Base-by-base conservation (phyloP, 2,888 invertebrate species). In the Trilocha varians region DNA sequence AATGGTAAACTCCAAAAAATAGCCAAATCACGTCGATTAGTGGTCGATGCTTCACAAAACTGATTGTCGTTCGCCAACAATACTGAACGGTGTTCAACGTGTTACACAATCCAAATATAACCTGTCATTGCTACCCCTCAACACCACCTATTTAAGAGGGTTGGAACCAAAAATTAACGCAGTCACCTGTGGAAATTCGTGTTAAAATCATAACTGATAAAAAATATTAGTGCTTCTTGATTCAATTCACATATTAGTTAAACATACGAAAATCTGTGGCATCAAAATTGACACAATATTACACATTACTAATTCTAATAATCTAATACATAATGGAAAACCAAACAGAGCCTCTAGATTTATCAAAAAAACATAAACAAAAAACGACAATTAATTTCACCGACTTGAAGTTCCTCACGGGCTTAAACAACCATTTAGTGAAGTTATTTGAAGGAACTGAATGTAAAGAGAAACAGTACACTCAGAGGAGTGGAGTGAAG, bases 1-100 rank as follows among this genome's bases (percentile, higher is more conserved):
- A 43, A 2, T 11, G 48, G 50, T 37, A 43, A 50, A 50, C 47
- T 53, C 60, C 55, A 65, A 76, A 69, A 82, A 82, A 66, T 47
- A 59, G 85, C 65, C 77, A 66, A 73, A 75, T 85, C 84, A 85
- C 73, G 84, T 76, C 85, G 84, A 84, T 85, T 84, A 84, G 83
- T 71, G 70, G 53, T 61, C 69, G 65, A 73, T 79, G 78, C 75
- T 75, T 68, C 72, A 79, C 74, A 76, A 73, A 67, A 68, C 73
- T 65, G 67, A 77, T 82, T 83, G 79, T 83, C 61, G 54, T 48
- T 25, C 65, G 52, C 68, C 74, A 80, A 25, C 82, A 82, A 82
- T 66, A 69, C 69, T 56, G 62, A 65, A 57, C 67, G 66, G 63
- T 62, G 58, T 54, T 59, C 66, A 62, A 64, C 58, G 59, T 61